Base-by-base conservation (phyloP, 2,888 invertebrate genomes). In the Drosophila nr. perissopoda region DNA sequence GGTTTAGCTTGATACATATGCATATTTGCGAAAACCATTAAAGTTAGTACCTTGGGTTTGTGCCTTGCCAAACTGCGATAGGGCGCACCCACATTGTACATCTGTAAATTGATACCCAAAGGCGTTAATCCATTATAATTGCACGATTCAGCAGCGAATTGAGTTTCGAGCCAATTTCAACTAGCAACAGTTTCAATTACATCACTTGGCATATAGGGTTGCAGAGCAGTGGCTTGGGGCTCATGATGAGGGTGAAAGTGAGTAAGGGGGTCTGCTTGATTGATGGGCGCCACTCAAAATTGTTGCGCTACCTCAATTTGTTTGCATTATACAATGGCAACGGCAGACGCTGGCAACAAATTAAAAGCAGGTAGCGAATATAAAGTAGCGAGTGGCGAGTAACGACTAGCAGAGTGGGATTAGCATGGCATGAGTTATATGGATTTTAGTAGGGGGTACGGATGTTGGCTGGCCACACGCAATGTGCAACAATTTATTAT, bases 31-130 rank as follows among this genome's bases (percentile, higher is more conserved):
- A 29, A 18, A 36, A 48, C 27, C 59, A 42, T 45, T 58, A 45
- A n/a, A 45, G 21, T 45, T 13, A 67, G 40, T 91, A 92, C 92
- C 92, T 92, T 91, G 91, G 73, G 83, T 78, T 82, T 87, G 89
- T 78, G 85, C 83, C 88, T 92, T 91, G 85, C 92, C 92, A 78
- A 90, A 92, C 82, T 90, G 91, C 69, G 92, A 89, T 75, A 92
- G 90, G 73, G 91, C 88, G 86, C 92, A 92, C 84, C 92, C 92
- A 87, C 92, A 92, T 83, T 92, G 92, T 69, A 91, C 79, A 91
- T 90, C 92, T 92, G 92, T 73, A 92, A 92, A 78, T 85, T 83
- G 78, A 90, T 84, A 83, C 82, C 68, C 74, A 64, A 66, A 76
- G 78, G 82, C 64, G 82, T 83, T 84, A 84, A 76, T 83, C 77